Base-by-base conservation (phyloP, 1,140 invertebrate species). In the Tetramorium parvispinum region DNA sequence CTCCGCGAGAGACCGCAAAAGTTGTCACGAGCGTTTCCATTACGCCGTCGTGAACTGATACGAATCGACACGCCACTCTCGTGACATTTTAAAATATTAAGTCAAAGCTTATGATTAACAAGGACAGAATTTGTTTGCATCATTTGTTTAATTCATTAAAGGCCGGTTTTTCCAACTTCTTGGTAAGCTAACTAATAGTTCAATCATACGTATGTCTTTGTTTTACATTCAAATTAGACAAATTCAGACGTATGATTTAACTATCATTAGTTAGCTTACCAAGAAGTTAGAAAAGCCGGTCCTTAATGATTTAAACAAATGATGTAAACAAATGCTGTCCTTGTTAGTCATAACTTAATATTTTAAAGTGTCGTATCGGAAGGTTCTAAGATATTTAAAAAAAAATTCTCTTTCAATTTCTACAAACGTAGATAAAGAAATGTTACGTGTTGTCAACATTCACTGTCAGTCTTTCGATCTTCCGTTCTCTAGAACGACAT, bases 1-100 rank as follows among this genome's bases (percentile, higher is more conserved):
- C 85, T 70, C 43, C 68, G 13, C 65, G 70, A 61, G 85, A 85
- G 78, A 87, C 89, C 91, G 85, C 59, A 79, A 49, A 75, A 21
- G 37, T 61, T 59, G 79, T 82, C 77, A 27, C 61, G 77, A 79
- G 61, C 77, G n/a, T 68, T 79, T 79, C 13, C 65, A 82, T 82
- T 40, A 49, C 63, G 27, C 16, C 11, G 43, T 10, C 40, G 49
- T 10, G 43, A 59, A 37, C 37, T 40, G 32, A 55, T 55, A 53
- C 10, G 18, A 43, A 71, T 68, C 79, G 53, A 59, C 49, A 55
- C 10, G 40, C 8, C 21, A 13, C 3, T 43, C 13, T 65, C 5
- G 37, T 49, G 24, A 49, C 21, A 37, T 51, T n/a, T 65, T n/a
- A 68, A 0, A 24, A 24, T 53, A 53, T 81, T 24, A 81, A 49